Evolutionary conservation across 1,140 invertebrate genomes (phyloP), one percentile per base, ranked within the genome.

Genomic region (Dendroctonus ponderosae): DNA sequence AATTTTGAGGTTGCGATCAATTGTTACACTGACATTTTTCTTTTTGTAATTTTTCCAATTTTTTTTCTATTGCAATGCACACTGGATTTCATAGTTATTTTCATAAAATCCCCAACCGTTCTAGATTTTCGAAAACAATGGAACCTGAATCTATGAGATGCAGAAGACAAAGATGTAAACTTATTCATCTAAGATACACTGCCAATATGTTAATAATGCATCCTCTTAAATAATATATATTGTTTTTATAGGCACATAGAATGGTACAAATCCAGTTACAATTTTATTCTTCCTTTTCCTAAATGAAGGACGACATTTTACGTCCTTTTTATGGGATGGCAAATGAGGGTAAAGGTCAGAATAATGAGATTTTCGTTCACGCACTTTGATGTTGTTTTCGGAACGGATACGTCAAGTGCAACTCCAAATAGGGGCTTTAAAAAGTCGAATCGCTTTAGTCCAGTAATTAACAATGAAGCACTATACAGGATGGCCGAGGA

Each of bases 361-460:
- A 57, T 65, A 65, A 65, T 65, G 62, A 65, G 62, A 57, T 65
- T 65, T 65, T 65, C 62, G 43, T 65, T 65, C 53, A 57, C 54
- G 62, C 62, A 65, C 62, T 56, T 65, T 65, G 52, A 57, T 57
- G 62, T 57, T 46, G 7, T 5, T 50, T 46, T 15, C 26, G 26
- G 26, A 26, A 26, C 26, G 26, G 26, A 26, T 2, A 26, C 26
- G 26, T 26, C 26, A 26, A 26, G 26, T 26, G 26, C 26, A 26
- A 26, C 26, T 26, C 26, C 26, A 26, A 26, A 26, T 26, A 26
- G 26, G 26, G 26, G 26, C 26, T 26, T 26, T 3, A 26, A 1
- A 26, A 26, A 26, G 26, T 26, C 26, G 26, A 26, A 26, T 26
- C 1, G 26, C 26, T 26, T 26, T 26, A 26, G 26, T 26, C 26